Conservation (phyloP, 2,888 invertebrate genomes). For the Loripinus fragilis region DNA sequence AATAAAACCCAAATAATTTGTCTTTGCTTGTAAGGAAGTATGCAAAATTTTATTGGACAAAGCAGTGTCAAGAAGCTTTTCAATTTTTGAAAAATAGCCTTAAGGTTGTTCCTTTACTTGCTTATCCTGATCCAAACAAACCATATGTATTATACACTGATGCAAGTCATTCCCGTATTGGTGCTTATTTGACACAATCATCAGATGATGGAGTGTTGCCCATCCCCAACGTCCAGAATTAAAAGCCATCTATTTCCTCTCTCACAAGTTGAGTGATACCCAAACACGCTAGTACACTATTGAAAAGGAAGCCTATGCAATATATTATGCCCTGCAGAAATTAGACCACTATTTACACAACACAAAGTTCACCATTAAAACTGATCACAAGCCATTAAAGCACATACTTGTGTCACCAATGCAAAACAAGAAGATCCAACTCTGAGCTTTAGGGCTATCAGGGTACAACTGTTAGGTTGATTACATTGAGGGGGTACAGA, state of each 20-base stretch:
- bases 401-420: background rate
- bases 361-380: background rate
- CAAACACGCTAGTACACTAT: background rate
- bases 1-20: too few species aligned
- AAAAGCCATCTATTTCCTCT: background rate
- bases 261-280: background rate
- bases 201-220: background rate
- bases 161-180: background rate
- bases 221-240: background rate
- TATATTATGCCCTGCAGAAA: background rate
- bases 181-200: background rate
- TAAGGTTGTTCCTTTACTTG: background rate
- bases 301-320: background rate
- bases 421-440: background rate
- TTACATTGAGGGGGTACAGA: background rate
- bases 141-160: background rate
- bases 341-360: background rate
- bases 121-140: background rate
- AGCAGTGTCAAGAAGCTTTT: background rate
- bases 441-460: background rate
- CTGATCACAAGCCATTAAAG: background rate
- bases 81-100: background rate
- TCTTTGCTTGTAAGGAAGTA: background rate
- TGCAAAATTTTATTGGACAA: background rate
- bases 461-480: background rate